Conservation (phyloP, 2,888 invertebrate genomes). For the Zygothrica quintamaculata region DNA sequence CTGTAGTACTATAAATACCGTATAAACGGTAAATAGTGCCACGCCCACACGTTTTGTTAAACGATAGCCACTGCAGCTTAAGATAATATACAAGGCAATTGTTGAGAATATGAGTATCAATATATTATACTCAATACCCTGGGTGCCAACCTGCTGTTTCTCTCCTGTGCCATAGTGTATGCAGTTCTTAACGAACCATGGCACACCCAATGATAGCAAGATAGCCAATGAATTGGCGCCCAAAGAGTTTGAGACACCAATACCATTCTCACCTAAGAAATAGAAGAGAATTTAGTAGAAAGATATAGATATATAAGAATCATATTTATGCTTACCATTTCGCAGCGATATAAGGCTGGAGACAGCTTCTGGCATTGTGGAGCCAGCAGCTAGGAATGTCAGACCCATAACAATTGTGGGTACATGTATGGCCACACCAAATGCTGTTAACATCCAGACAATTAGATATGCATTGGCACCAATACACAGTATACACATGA, state of each 20-base stretch:
- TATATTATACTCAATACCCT: constrained; percentile 92
- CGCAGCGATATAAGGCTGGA: constrained; percentile 94
- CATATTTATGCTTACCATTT: constrained; percentile 87
- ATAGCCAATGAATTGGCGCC: constrained; percentile 95
- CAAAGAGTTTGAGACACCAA: constrained; percentile 94
- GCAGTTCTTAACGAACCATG: constrained; percentile 92
- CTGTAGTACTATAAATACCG: constrained; percentile 90
- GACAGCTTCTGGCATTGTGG: constrained; percentile 92
- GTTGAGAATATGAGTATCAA: constrained; percentile 91
- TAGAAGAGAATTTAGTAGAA: background rate
- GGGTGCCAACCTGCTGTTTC: constrained; percentile 89
- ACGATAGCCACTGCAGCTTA: constrained; percentile 89
- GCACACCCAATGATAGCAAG: constrained; percentile 91
- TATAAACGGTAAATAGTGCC: constrained; percentile 88
- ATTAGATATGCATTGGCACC: constrained; percentile 93
- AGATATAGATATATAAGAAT: background rate
- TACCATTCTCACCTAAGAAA: constrained; percentile 90
- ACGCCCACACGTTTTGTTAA: constrained; percentile 89
- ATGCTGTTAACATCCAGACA: constrained; percentile 95
- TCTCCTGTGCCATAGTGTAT: constrained; percentile 85
- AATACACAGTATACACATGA: constrained; percentile 95
- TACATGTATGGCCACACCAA: constrained; percentile 92
- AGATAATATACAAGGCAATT: constrained; percentile 88
- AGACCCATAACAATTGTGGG: constrained; percentile 96
- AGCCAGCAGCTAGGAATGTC: constrained; percentile 95